Percentiles rank a stretch among this genome's conserved stretches.
These are phyloP conservation scores for Vanacampus margaritifer DNA, from an alignment of 2,113 vertebrate genomes.

Conservation along the genomic window DNA sequence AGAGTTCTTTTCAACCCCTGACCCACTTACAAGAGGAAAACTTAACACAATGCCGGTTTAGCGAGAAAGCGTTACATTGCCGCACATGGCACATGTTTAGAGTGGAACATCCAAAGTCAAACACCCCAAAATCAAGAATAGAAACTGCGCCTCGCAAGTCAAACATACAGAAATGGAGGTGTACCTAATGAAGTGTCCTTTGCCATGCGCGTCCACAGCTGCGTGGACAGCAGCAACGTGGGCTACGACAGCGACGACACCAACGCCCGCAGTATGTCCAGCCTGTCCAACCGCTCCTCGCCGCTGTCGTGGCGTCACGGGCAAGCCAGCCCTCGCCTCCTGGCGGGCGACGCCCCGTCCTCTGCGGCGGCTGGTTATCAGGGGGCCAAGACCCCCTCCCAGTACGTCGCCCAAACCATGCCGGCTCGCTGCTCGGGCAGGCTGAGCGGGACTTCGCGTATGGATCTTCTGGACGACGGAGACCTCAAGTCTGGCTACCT, in stretches of 20 bases:
- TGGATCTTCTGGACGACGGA: conserved; percentile 85
- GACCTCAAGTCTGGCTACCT: conserved; percentile 95
- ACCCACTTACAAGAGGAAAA: conserved; percentile 34
- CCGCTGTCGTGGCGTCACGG: conserved; percentile 95
- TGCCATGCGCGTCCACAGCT: conserved; percentile 63
- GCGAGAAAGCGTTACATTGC: neutral
- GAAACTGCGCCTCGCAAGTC: too few relatives aligned
- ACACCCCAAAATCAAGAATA: neutral
- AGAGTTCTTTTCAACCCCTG: conserved; percentile 36
- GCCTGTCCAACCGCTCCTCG: conserved; percentile 94
- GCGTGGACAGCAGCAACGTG: conserved; percentile 81
- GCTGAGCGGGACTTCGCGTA: conserved; percentile 86
- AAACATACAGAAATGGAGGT: neutral
- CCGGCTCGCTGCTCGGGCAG: conserved; percentile 89
- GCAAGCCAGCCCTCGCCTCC: conserved; percentile 92
- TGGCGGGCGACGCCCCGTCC: conserved; percentile 91
- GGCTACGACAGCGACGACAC: conserved; percentile 95
- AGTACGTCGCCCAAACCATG: conserved; percentile 93
- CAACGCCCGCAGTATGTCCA: conserved; percentile 90
- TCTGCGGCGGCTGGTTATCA: conserved; percentile 78
- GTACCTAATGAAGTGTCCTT: neutral
- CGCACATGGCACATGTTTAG: neutral
- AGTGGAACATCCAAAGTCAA: neutral
- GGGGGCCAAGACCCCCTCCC: conserved; percentile 71
- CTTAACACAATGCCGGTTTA: neutral